Percentiles rank a stretch among this genome's conserved stretches.
Conservation (phyloP, 2,797 vertebrate species). For the Stomatorhinus walkeri region DNA sequence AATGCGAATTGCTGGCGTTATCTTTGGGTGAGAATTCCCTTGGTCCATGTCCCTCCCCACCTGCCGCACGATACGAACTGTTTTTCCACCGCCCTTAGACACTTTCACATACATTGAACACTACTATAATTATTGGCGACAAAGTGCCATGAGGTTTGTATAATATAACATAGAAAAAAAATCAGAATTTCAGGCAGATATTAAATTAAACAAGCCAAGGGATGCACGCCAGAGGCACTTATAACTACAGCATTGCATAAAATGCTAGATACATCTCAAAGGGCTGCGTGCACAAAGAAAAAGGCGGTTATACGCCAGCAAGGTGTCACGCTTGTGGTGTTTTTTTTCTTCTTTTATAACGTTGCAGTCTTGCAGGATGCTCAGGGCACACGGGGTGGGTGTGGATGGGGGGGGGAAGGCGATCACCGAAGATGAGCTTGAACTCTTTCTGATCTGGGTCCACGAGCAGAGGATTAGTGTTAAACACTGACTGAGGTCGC, state of each 20-base stretch:
- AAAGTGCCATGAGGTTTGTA: not conserved
- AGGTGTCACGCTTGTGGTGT: not conserved
- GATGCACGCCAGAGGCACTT: slow-evolving; percentile 11
- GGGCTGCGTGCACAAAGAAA: not conserved
- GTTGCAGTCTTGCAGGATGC: not conserved
- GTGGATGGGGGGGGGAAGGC: too few species aligned
- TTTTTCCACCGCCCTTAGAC: not conserved
- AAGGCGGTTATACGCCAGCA: not conserved
- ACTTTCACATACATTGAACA: not conserved
- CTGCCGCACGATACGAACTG: not conserved
- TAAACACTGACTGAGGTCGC: not conserved
- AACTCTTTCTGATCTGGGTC: not conserved
- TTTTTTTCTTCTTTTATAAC: not conserved
- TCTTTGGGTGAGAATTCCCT: not conserved
- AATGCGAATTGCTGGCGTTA: not conserved
- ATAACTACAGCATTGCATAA: slow-evolving; percentile 13
- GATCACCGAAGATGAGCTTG: not conserved
- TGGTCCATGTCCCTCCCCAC: not conserved
- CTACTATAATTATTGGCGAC: not conserved
- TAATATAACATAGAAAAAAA: not conserved
- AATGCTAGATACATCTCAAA: not conserved
- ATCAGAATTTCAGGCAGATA: not conserved
- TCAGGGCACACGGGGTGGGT: not conserved
- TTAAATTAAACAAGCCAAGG: slow-evolving; percentile 16
- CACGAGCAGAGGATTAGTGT: slow-evolving; percentile 4